These are phyloP conservation scores for Odocoileus virginianus DNA, from an alignment of 2,113 vertebrate genomes.

Conservation along the genomic window DNA sequence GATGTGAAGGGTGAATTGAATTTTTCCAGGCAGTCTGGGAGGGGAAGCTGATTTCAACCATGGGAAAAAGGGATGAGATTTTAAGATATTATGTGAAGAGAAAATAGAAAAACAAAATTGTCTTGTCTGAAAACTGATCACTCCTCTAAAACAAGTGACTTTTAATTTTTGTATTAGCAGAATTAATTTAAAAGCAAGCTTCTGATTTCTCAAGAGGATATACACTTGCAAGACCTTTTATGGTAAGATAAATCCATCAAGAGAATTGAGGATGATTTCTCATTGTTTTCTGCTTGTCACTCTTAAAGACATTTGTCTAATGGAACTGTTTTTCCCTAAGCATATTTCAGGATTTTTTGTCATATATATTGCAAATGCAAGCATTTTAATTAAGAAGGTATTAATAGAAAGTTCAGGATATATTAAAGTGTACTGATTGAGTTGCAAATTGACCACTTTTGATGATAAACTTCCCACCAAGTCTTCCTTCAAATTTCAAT, in stretches of 20 bases:
- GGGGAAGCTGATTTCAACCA: not conserved
- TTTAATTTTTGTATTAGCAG: not conserved
- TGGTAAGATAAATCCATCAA: not conserved
- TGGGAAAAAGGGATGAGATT: not conserved
- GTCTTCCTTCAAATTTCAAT: not conserved
- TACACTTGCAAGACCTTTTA: not conserved
- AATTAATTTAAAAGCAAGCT: not conserved
- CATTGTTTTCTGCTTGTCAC: not conserved
- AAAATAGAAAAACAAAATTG: conserved; percentile 1
- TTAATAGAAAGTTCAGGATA: not conserved
- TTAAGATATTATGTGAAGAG: not conserved
- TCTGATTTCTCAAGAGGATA: not conserved
- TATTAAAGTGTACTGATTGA: not conserved
- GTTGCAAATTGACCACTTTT: not conserved
- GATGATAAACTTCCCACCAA: not conserved
- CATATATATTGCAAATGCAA: not conserved
- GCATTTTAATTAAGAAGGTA: conserved; percentile 1
- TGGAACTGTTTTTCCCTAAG: not conserved
- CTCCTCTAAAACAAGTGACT: not conserved
- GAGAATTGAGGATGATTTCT: not conserved
- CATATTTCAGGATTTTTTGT: not conserved
- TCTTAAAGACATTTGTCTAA: not conserved
- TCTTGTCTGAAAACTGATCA: not conserved
- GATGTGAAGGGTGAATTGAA: not conserved
- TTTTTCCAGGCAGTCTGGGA: not conserved